A percentile compares a stretch with the other conserved stretches of the same genome.
These are phyloP conservation scores for Chauna torquata DNA, from an alignment of 2,113 vertebrate genomes.

Conservation along the genomic window DNA sequence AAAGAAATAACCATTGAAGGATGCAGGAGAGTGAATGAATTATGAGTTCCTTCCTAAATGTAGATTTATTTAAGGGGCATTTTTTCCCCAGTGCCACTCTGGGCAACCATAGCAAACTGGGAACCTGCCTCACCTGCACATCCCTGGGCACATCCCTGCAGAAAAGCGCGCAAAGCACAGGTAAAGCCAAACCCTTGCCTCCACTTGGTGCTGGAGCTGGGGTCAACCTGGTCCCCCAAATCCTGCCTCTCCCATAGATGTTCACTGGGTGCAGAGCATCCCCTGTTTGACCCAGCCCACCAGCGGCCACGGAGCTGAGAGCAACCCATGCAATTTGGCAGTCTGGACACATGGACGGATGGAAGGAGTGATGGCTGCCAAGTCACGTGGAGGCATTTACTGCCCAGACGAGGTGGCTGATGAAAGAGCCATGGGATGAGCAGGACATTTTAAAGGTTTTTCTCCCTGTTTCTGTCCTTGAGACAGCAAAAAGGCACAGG, in stretches of 20 bases:
- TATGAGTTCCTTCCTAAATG: background rate
- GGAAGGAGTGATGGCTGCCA: fast-evolving
- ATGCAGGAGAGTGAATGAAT: background rate
- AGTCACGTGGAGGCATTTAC: background rate
- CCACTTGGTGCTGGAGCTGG: fast-evolving
- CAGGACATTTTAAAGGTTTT: background rate
- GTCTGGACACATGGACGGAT: background rate
- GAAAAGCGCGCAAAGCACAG: background rate
- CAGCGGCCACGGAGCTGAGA: background rate
- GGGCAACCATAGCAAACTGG: background rate
- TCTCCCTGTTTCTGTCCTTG: background rate
- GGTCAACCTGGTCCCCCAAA: background rate
- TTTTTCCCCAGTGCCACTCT: background rate
- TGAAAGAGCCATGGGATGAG: background rate
- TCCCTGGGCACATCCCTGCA: background rate
- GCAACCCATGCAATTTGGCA: background rate
- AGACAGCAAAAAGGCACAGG: background rate
- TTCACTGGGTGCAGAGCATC: fast-evolving
- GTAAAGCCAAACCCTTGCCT: background rate
- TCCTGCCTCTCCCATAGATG: background rate
- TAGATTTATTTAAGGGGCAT: background rate
- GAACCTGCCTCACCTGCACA: background rate
- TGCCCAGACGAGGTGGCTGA: background rate
- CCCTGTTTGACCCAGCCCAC: background rate
- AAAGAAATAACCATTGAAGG: background rate